Conservation (phyloP, 2,888 invertebrate species). For the Tinea trinotella region DNA sequence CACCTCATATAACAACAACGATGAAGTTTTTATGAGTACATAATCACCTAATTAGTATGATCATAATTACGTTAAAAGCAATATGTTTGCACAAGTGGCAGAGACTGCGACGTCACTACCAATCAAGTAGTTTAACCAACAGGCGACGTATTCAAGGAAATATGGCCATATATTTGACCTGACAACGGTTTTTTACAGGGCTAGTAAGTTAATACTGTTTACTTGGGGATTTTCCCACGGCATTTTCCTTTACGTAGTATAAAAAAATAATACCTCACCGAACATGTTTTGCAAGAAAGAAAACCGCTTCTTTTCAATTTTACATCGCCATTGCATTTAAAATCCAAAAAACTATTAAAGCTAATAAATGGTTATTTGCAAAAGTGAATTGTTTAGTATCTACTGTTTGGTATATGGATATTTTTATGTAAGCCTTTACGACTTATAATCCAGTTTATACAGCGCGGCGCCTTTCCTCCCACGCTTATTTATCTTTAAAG, state of each 20-base stretch:
- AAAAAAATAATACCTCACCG: too few species aligned
- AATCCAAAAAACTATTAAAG: neutral
- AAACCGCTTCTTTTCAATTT: too few species aligned
- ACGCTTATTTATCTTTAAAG: constrained; percentile 33
- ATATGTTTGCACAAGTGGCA: neutral
- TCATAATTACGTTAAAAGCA: neutral
- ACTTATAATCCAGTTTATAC: constrained; percentile 37
- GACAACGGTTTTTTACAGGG: neutral
- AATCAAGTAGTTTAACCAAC: neutral
- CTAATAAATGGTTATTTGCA: constrained; percentile 7
- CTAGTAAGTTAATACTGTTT: too few species aligned
- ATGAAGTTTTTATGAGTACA: neutral
- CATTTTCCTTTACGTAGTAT: too few species aligned
- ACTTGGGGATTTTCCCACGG: too few species aligned
- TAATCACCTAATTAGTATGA: neutral
- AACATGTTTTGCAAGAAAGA: too few species aligned
- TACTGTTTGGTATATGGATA: neutral
- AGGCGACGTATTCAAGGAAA: neutral
- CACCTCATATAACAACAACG: neutral
- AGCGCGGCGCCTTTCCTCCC: constrained; percentile 37
- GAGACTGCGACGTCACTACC: neutral
- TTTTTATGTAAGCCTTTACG: constrained; percentile 33
- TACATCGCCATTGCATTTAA: too few species aligned
- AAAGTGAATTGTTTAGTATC: neutral
- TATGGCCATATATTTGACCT: neutral